These are phyloP conservation scores for Hypomecis atomaria DNA, from an alignment of 2,888 invertebrate species.

Conservation along the genomic window DNA sequence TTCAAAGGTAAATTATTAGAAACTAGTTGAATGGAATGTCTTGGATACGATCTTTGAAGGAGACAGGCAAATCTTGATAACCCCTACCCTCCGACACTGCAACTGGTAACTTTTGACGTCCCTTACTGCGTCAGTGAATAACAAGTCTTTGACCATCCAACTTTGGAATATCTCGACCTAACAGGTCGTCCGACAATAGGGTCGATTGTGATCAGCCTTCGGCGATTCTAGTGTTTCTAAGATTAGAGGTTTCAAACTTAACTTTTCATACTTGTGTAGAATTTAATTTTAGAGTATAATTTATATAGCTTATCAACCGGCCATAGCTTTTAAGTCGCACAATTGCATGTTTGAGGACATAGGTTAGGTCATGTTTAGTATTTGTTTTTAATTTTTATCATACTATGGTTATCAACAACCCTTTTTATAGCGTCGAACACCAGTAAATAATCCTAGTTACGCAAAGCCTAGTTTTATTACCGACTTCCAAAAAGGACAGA, in stretches of 20 bases:
- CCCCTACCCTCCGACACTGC: conserved; percentile 21
- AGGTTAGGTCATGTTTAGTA: too few species aligned
- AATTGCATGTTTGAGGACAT: too few species aligned
- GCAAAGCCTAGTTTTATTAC: too few species aligned
- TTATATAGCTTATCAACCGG: background rate
- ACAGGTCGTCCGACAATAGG: conserved; percentile 19
- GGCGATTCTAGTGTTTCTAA: background rate
- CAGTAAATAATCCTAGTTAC: too few species aligned
- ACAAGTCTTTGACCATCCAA: conserved; percentile 25
- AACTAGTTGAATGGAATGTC: conserved; percentile 34
- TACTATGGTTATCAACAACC: too few species aligned
- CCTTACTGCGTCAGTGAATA: conserved; percentile 14
- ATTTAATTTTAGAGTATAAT: background rate
- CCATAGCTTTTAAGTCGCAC: too few species aligned
- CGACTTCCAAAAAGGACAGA: too few species aligned
- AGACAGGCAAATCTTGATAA: conserved; percentile 29
- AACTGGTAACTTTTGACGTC: conserved; percentile 20
- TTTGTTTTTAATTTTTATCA: too few species aligned
- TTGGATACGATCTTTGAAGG: conserved; percentile 32
- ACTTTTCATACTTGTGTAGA: background rate
- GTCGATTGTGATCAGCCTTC: conserved; percentile 12
- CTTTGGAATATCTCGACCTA: conserved; percentile 19
- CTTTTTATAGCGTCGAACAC: too few species aligned
- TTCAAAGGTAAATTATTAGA: conserved; percentile 34
- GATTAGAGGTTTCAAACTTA: background rate